These are phyloP conservation scores for Lutraria rhynchaena DNA, from an alignment of 1,140 invertebrate genomes.

Conservation along the genomic window DNA sequence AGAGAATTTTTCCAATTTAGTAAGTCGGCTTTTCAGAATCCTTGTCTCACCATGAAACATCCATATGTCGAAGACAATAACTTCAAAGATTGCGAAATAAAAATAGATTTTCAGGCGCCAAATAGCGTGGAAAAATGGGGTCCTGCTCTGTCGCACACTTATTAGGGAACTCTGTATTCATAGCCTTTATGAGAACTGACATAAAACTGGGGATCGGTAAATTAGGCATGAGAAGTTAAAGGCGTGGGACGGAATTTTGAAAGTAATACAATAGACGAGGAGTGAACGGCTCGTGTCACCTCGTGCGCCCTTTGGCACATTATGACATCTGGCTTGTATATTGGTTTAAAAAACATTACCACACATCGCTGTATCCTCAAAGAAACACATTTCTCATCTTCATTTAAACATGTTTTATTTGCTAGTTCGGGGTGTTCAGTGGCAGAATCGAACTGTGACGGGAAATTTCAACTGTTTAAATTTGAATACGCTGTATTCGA, in stretches of 20 bases:
- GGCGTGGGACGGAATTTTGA: background rate
- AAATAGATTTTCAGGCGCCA: background rate
- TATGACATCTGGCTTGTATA: too few relatives aligned
- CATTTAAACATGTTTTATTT: too few relatives aligned
- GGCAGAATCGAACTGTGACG: too few relatives aligned
- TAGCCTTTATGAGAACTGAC: conserved; percentile 12
- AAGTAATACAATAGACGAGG: background rate
- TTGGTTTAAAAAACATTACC: too few relatives aligned
- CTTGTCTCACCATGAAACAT: conserved; percentile 16
- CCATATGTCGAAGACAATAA: conserved; percentile 43
- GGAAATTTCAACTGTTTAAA: too few relatives aligned
- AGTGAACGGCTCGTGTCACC: background rate
- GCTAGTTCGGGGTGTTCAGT: too few relatives aligned
- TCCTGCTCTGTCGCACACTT: conserved; percentile 23
- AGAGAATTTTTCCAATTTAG: conserved; percentile 19
- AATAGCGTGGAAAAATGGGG: conserved; percentile 43
- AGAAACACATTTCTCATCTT: too few relatives aligned
- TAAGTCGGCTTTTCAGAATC: conserved; percentile 15
- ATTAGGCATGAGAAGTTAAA: background rate
- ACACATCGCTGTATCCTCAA: too few relatives aligned
- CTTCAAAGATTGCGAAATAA: conserved; percentile 20
- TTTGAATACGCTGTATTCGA: too few relatives aligned
- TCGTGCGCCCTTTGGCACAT: background rate
- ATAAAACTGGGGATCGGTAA: conserved; percentile 2
- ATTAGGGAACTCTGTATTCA: conserved; percentile 29